phyloP scores from a whole-genome alignment of 2,113 vertebrate species.

The Natator depressus region DNA sequence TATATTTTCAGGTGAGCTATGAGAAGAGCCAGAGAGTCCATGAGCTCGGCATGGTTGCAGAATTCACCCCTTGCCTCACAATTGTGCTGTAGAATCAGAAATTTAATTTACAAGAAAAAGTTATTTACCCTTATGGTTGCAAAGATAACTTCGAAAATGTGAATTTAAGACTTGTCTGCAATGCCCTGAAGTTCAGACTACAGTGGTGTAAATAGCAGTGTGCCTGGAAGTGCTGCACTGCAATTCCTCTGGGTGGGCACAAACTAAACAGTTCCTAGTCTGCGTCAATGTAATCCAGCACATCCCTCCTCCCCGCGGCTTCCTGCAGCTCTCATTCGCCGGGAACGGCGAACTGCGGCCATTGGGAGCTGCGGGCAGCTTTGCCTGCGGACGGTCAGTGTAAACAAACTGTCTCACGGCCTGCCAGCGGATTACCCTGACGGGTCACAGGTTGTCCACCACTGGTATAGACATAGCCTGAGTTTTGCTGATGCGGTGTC shows the following conservation, averaged over 20 bases:
- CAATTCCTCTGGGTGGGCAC: background rate
- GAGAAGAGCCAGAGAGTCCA: background rate
- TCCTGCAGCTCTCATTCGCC: no score
- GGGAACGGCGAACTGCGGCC: no score
- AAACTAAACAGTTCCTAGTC: background rate
- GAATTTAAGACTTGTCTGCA: background rate
- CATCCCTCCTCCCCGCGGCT: no score
- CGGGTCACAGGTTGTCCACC: no score
- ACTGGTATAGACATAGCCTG: background rate
- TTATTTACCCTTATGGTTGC: background rate
- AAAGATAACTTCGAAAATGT: background rate
- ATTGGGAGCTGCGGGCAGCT: no score
- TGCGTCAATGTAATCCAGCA: background rate
- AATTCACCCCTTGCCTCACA: background rate
- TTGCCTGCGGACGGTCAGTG: no score
- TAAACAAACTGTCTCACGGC: no score
- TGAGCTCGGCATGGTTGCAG: background rate
- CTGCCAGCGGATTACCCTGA: no score
- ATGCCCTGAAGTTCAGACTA: background rate
- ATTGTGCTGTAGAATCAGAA: background rate
- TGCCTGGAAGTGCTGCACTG: background rate
- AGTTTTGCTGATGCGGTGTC: background rate
- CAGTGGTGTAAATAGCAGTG: background rate
- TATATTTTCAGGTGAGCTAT: background rate
- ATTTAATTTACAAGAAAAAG: background rate